These are phyloP conservation scores for Brevimyrus niger DNA, from an alignment of 2,113 vertebrate species.

Conservation along the genomic window DNA sequence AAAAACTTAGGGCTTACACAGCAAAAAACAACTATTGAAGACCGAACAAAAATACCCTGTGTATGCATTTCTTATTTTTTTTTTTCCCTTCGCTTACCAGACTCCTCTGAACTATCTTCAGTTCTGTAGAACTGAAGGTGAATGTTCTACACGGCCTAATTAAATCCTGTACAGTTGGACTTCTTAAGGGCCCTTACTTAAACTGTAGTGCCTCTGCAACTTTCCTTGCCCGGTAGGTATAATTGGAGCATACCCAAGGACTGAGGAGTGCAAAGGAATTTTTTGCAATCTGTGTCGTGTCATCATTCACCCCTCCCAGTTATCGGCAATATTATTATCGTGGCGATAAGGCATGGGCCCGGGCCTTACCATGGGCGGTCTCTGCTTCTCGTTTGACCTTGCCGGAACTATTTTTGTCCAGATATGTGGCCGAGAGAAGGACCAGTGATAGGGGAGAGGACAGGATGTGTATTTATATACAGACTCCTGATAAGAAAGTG, in stretches of 20 bases:
- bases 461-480: constrained; percentile 27
- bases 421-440: constrained; percentile 19
- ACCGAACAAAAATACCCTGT: neutral
- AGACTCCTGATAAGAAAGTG: constrained; percentile 14
- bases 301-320: constrained; percentile 3
- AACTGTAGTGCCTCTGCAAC: neutral
- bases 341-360: constrained; percentile 7
- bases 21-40: neutral
- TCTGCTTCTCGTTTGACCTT: constrained; percentile 28
- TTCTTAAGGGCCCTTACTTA: neutral
- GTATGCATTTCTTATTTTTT: neutral
- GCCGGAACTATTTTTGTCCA: constrained; percentile 30
- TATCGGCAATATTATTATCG: constrained; percentile 12
- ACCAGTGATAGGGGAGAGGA: neutral
- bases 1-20: neutral
- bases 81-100: neutral
- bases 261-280: neutral
- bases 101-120: neutral
- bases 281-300: neutral
- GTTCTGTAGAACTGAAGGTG: neutral
- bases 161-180: neutral
- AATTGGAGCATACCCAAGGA: neutral
- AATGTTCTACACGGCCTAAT: neutral
- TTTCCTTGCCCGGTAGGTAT: neutral
- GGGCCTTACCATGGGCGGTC: neutral